A percentile compares a stretch with the other conserved stretches of the same genome.
phyloP scores from a whole-genome alignment of 2,888 invertebrate species.

The Seladonia tumulorum region DNA sequence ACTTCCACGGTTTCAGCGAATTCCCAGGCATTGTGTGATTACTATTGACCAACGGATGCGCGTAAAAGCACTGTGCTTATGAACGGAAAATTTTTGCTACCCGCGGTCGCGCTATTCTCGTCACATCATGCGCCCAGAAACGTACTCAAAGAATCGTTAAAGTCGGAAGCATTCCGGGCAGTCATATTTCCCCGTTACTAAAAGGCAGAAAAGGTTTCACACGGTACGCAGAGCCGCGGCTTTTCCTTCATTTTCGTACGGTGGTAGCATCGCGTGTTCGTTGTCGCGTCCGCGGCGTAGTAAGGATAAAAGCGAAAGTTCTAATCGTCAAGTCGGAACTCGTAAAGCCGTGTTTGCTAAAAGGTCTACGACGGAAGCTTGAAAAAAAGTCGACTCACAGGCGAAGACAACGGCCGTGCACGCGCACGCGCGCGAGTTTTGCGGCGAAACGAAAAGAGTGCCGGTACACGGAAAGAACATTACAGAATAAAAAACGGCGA shows the following conservation, averaged over 20 bases:
- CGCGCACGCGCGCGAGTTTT: too few species aligned
- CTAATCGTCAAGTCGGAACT: constrained; percentile 15
- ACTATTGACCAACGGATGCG: neutral
- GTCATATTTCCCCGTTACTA: constrained; percentile 5
- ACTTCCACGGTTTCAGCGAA: neutral
- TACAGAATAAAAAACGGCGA: constrained; percentile 20
- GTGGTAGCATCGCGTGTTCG: neutral
- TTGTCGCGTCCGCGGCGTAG: neutral
- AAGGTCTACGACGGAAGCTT: neutral
- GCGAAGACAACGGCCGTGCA: constrained; percentile 4
- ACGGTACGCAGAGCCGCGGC: neutral
- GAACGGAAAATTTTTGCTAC: neutral
- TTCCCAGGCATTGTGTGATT: neutral
- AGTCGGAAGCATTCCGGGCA: neutral
- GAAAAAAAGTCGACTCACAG: constrained; percentile 13
- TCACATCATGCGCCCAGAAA: neutral
- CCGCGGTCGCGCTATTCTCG: neutral
- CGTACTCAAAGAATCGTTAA: constrained; percentile 2
- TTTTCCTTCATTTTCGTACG: neutral
- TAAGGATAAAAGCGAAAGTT: constrained; percentile 26
- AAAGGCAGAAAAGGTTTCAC: neutral
- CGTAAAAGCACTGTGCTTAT: neutral
- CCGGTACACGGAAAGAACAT: constrained; percentile 41
- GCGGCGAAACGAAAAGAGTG: constrained; percentile 23
- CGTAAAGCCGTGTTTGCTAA: neutral